Base-by-base conservation (phyloP, 1,140 invertebrate species). In the Bicyclus anynana region DNA sequence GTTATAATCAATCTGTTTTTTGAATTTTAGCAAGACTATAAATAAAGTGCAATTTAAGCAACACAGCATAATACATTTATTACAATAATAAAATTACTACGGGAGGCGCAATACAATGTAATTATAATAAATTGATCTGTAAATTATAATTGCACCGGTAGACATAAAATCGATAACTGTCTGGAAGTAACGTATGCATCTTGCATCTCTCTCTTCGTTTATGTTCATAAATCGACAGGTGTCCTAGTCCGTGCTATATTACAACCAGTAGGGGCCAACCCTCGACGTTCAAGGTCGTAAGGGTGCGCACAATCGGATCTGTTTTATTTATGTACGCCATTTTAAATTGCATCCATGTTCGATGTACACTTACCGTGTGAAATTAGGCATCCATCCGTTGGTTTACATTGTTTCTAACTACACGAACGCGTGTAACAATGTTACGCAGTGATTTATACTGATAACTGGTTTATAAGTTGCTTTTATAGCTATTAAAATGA, bases 201-300 rank as follows among this genome's bases (percentile, higher is more conserved):
- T 12, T 5, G 6, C 23, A 21, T 47, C 21, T 47, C 23, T 4
- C 44, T 27, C 20, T 26, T 2, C 20, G 21, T 4, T 44, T 21
- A 6, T 27, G 12, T 47, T 26, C 14, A 1, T n/a, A 21, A n/a
- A 38, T 21, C 21, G 12, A 46, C 18, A 29, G 18, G 48, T 46
- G 16, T 26, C 26, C 26, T 35, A 46, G 18, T 26, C 49, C 5
- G 40, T 52, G 48, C 14, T 47, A 59, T 33, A 52, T 27, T 46
- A 23, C 47, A 33, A 52, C 40, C 47, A 35, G n/a, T n/a, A 75
- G 75, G 81, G 81, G 65, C 58, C 72, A 77, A 79, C 79, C 79
- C 79, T 80, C 72, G 64, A 9, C 48, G 56, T 48, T 69, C 81
- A 84, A 84, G 81, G 81, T 84, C 77, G 59, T 58, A 69, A 68